These are phyloP conservation scores for Catharus bicknelli DNA, from an alignment of 2,113 vertebrate species.

Conservation along the genomic window DNA sequence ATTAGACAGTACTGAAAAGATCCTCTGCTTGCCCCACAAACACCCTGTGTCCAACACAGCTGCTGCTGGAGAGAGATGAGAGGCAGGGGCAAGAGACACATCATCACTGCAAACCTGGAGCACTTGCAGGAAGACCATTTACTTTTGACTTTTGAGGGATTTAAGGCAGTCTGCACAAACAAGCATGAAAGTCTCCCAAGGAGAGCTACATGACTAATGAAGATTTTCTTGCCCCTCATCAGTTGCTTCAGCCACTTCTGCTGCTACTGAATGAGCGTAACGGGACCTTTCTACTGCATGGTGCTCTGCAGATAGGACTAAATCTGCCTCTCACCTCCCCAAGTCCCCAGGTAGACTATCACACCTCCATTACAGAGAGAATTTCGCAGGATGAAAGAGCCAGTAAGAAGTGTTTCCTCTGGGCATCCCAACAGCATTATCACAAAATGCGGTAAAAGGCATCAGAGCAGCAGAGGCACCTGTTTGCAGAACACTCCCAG, in stretches of 20 bases:
- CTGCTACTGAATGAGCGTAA: not conserved
- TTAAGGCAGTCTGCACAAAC: not conserved
- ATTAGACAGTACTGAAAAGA: not conserved
- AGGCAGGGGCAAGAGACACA: not conserved
- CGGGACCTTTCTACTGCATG: not conserved
- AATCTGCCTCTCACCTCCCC: not conserved
- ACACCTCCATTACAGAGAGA: not conserved
- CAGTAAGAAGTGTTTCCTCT: constrained; percentile 20
- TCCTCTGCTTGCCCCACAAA: not conserved
- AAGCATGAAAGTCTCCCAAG: not conserved
- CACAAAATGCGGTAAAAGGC: not conserved
- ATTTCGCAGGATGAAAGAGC: constrained; percentile 26
- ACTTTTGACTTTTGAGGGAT: not conserved
- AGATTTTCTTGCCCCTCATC: not conserved
- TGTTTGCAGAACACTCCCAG: not conserved
- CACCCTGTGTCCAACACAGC: not conserved
- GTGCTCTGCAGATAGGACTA: not conserved
- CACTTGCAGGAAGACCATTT: not conserved
- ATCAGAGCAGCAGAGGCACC: not conserved
- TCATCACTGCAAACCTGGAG: not conserved
- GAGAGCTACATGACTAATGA: not conserved
- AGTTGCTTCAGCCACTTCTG: not conserved
- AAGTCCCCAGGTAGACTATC: not conserved
- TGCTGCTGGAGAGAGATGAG: not conserved
- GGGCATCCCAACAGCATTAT: constrained; percentile 37